Conservation (phyloP, 2,888 invertebrate species). For the Temnothorax ravouxi region DNA sequence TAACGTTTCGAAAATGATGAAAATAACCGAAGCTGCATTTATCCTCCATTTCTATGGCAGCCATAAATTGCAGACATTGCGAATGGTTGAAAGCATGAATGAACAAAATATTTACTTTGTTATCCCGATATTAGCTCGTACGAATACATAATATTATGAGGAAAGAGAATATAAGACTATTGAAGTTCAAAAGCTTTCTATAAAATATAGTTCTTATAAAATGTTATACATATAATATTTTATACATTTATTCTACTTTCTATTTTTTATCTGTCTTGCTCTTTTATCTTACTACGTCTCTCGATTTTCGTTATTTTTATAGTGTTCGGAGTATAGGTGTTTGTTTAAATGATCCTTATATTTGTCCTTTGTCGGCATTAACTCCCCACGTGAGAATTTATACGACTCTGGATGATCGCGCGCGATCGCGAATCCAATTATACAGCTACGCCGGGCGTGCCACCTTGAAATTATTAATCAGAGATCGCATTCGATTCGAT, state of each 20-base stretch:
- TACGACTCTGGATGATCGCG: constrained; percentile 14
- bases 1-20: neutral
- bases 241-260: neutral
- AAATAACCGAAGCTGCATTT: neutral
- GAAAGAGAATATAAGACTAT: neutral
- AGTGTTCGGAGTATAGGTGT: neutral
- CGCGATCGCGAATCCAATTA: constrained; percentile 60
- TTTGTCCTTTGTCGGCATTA: neutral
- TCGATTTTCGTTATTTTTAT: neutral
- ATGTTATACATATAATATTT: neutral
- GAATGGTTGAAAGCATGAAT: neutral
- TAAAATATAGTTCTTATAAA: neutral
- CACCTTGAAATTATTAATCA: constrained; percentile 71
- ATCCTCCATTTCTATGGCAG: neutral
- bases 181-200: neutral
- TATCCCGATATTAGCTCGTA: neutral
- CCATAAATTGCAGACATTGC: neutral
- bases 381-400: constrained; percentile 32
- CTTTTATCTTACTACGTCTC: neutral
- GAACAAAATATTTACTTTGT: constrained; percentile 4
- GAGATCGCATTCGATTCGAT: constrained; percentile 52
- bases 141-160: neutral
- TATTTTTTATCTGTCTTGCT: neutral
- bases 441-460: constrained; percentile 17
- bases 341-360: neutral